Evolutionary conservation across 2,113 vertebrate species (phyloP).

Genomic region (Bubo bubo): DNA sequence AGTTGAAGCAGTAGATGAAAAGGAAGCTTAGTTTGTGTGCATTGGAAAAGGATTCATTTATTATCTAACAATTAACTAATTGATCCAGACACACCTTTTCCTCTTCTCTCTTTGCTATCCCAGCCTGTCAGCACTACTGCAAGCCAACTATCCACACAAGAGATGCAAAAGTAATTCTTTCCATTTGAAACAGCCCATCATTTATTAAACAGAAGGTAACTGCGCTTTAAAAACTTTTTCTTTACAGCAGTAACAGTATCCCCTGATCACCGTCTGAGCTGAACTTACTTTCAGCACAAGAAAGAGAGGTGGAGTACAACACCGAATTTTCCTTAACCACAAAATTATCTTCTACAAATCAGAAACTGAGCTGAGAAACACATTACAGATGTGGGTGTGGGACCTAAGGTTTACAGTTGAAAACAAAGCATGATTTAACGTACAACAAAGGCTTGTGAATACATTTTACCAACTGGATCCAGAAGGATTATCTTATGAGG

Average conservation of each 20-base stretch:
- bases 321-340: not conserved
- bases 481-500: not conserved
- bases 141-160: not conserved
- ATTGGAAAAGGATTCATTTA: not conserved
- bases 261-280: not conserved
- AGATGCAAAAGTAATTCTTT: not conserved
- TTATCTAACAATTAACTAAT: slow-evolving; percentile 13
- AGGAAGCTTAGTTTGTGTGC: not conserved
- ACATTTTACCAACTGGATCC: not conserved
- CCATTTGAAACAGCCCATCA: not conserved
- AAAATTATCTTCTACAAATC: not conserved
- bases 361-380: not conserved
- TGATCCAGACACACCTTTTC: slow-evolving; percentile 26
- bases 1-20: not conserved
- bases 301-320: not conserved
- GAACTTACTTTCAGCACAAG: not conserved
- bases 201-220: slow-evolving; percentile 14
- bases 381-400: not conserved
- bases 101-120: not conserved
- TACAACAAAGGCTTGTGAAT: not conserved
- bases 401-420: not conserved
- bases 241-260: not conserved
- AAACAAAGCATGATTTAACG: not conserved
- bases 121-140: not conserved
- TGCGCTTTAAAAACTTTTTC: not conserved